phyloP scores from a whole-genome alignment of 2,888 invertebrate genomes.

The Allacma fusca region DNA sequence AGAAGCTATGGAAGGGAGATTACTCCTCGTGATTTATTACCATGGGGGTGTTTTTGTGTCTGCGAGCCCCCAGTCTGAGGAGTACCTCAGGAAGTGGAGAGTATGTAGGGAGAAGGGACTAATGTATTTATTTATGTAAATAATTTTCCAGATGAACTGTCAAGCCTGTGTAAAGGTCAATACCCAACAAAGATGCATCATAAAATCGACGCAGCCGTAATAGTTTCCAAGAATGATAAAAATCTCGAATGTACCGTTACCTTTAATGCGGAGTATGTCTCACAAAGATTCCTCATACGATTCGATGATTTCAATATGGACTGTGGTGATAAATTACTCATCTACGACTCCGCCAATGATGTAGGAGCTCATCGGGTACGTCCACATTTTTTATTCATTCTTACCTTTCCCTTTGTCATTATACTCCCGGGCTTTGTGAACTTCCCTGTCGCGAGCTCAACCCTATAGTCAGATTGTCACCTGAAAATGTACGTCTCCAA shows the following conservation, averaged over 20 bases:
- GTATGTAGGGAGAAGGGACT: not conserved
- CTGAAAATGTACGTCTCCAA: not conserved
- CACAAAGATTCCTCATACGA: conserved; percentile 92
- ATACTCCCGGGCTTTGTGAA: not conserved
- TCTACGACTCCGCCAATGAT: conserved; percentile 91
- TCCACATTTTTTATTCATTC: conserved; percentile 13
- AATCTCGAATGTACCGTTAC: conserved; percentile 92
- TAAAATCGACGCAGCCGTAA: conserved; percentile 88
- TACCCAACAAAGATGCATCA: conserved; percentile 87
- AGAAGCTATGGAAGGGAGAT: not conserved
- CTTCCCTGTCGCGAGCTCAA: not conserved
- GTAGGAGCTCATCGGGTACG: conserved; percentile 85
- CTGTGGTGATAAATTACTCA: conserved; percentile 91
- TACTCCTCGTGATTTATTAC: no score
- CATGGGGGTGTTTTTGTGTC: no score
- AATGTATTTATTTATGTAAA: conserved; percentile 8
- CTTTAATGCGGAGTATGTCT: conserved; percentile 92
- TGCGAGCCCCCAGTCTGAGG: no score
- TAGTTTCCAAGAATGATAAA: conserved; percentile 88
- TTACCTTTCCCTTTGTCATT: conserved; percentile 25
- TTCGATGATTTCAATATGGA: conserved; percentile 91
- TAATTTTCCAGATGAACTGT: conserved; percentile 73
- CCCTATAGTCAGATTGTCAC: not conserved
- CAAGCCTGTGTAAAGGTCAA: conserved; percentile 87
- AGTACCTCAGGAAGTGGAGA: no score